phyloP scores from a whole-genome alignment of 2,113 vertebrate species.

The Suricata suricatta region DNA sequence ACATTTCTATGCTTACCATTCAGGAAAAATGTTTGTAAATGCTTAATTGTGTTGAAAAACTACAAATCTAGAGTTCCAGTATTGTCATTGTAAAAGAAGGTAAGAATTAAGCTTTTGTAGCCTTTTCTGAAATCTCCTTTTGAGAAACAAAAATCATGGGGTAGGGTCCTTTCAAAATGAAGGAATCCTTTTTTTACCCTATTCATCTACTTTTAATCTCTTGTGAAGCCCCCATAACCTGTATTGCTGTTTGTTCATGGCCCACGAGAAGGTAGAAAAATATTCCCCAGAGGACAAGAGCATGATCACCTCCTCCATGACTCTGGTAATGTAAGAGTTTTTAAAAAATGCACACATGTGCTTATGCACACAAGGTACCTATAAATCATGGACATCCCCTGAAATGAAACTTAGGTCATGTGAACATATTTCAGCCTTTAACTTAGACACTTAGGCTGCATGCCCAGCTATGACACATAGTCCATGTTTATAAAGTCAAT shows the following conservation, averaged over 20 bases:
- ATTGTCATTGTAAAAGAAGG: background rate
- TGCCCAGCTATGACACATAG: slow-evolving; percentile 46
- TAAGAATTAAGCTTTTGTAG: background rate
- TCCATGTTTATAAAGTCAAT: slow-evolving; percentile 28
- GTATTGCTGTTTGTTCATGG: background rate
- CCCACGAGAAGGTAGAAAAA: background rate
- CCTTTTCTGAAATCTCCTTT: slow-evolving; percentile 35
- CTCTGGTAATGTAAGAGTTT: background rate
- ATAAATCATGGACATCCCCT: background rate
- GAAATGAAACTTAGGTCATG: slow-evolving; percentile 4
- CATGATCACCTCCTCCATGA: background rate
- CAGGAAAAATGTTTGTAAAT: background rate
- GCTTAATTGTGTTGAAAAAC: background rate
- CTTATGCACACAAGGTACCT: background rate
- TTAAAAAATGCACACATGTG: background rate
- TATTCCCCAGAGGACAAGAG: background rate
- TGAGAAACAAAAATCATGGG: background rate
- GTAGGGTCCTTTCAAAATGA: background rate
- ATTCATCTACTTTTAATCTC: background rate
- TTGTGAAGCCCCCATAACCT: background rate
- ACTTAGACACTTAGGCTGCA: slow-evolving; percentile 23
- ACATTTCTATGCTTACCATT: background rate
- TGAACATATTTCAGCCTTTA: slow-evolving; percentile 36
- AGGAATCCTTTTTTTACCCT: background rate
- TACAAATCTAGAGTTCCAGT: background rate